These are phyloP conservation scores for Drosophila prolongata DNA, from an alignment of 2,888 invertebrate species.

Conservation along the genomic window DNA sequence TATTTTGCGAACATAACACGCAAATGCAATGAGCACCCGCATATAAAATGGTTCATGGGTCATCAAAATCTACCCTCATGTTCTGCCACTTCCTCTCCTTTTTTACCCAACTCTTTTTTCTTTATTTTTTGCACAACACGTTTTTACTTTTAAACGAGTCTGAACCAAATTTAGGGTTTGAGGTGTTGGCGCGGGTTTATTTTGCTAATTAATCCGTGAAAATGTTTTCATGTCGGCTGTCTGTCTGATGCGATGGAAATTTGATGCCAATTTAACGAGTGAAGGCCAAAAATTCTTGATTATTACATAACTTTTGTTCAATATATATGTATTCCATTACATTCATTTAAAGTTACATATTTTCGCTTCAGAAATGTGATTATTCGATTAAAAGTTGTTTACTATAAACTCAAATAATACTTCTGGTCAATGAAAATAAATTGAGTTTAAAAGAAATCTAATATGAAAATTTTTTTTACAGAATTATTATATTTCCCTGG, in stretches of 20 bases:
- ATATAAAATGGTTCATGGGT: conserved; percentile 18
- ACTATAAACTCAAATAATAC: too few relatives aligned
- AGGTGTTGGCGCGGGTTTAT: conserved; percentile 20
- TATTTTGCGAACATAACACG: conserved; percentile 37
- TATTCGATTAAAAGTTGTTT: too few relatives aligned
- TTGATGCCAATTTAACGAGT: conserved; percentile 13
- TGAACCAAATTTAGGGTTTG: conserved; percentile 46
- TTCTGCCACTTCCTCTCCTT: not conserved
- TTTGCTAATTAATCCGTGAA: conserved; percentile 53
- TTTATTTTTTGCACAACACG: conserved; percentile 7
- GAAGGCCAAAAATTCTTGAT: too few relatives aligned
- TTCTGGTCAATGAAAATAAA: too few relatives aligned
- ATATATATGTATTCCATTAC: too few relatives aligned
- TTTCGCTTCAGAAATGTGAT: too few relatives aligned
- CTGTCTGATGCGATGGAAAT: conserved; percentile 11
- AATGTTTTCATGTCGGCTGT: conserved; percentile 46
- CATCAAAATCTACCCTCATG: conserved; percentile 36
- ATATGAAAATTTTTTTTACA: too few relatives aligned
- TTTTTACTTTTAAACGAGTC: conserved; percentile 41
- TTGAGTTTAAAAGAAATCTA: too few relatives aligned
- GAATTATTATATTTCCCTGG: too few relatives aligned
- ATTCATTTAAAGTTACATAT: too few relatives aligned
- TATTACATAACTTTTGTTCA: too few relatives aligned
- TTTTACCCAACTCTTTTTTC: conserved; percentile 1
- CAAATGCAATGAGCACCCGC: conserved; percentile 47